Percentiles rank a stretch among this genome's conserved stretches.
These are phyloP conservation scores for Ceraclea dissimilis DNA, from an alignment of 2,888 invertebrate genomes.

Conservation along the genomic window DNA sequence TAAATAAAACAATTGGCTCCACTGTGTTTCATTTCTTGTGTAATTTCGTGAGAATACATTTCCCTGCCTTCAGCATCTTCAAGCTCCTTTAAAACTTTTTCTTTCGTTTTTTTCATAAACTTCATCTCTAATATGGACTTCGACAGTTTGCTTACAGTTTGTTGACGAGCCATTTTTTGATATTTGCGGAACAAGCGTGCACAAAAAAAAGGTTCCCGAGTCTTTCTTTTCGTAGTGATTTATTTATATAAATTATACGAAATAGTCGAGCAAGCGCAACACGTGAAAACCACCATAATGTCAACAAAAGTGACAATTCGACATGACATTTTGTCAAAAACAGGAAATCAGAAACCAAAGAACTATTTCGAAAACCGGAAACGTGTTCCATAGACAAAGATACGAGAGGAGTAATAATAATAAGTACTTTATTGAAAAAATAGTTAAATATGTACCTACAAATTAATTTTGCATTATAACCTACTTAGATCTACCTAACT, in stretches of 20 bases:
- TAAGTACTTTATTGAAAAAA: too few relatives aligned
- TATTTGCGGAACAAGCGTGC: background rate
- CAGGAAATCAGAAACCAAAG: background rate
- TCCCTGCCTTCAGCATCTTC: slow-evolving; percentile 55
- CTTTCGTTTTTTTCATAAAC: slow-evolving; percentile 66
- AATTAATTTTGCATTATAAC: too few relatives aligned
- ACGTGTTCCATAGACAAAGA: too few relatives aligned
- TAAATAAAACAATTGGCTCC: slow-evolving; percentile 56
- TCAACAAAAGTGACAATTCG: background rate
- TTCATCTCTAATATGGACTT: slow-evolving; percentile 78
- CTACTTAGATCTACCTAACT: too few relatives aligned
- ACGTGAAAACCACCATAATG: background rate
- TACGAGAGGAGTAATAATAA: too few relatives aligned
- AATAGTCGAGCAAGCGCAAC: background rate
- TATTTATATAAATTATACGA: too few relatives aligned
- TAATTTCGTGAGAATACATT: slow-evolving; percentile 67
- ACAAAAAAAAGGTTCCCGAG: background rate
- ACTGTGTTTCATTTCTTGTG: slow-evolving; percentile 60
- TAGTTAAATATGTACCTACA: too few relatives aligned
- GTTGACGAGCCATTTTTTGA: slow-evolving; percentile 20
- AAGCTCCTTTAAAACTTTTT: slow-evolving; percentile 52
- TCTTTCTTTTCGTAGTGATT: too few relatives aligned
- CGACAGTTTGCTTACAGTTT: slow-evolving; percentile 50
- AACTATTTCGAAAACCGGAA: background rate
- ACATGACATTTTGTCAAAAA: background rate